phyloP scores from a whole-genome alignment of 2,888 invertebrate genomes.

The Papilio elwesi region DNA sequence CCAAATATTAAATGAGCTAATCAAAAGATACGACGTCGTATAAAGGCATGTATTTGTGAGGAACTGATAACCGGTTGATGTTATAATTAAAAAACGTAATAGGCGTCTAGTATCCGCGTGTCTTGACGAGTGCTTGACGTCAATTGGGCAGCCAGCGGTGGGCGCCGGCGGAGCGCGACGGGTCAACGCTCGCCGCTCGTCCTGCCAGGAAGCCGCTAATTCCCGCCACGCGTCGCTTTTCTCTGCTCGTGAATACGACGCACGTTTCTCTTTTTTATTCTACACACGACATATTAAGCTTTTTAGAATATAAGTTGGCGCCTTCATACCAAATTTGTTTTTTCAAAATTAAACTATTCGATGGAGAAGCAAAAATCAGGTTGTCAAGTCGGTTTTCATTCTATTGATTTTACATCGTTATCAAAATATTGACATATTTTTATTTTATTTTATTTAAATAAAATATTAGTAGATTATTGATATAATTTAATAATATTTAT shows the following conservation, averaged over 20 bases:
- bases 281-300: conserved; percentile 27
- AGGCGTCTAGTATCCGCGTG: conserved; percentile 32
- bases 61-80: conserved; percentile 9
- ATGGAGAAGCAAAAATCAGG: neutral
- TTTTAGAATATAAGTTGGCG: neutral
- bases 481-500: too few relatives aligned
- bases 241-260: conserved; percentile 52
- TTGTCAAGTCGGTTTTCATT: too few relatives aligned
- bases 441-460: too few relatives aligned
- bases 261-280: conserved; percentile 47
- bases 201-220: conserved; percentile 77
- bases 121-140: conserved; percentile 45
- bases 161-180: conserved; percentile 42
- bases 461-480: too few relatives aligned
- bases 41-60: neutral
- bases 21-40: neutral
- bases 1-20: neutral
- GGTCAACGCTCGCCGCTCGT: conserved; percentile 73
- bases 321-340: neutral
- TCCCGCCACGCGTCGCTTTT: conserved; percentile 70
- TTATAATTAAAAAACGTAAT: conserved; percentile 25
- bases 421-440: too few relatives aligned
- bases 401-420: too few relatives aligned
- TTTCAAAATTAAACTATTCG: neutral
- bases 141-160: conserved; percentile 42